Percentiles rank a stretch among this genome's conserved stretches.
Conservation (phyloP, 2,888 invertebrate genomes). For the Hirudinaria manillensis region DNA sequence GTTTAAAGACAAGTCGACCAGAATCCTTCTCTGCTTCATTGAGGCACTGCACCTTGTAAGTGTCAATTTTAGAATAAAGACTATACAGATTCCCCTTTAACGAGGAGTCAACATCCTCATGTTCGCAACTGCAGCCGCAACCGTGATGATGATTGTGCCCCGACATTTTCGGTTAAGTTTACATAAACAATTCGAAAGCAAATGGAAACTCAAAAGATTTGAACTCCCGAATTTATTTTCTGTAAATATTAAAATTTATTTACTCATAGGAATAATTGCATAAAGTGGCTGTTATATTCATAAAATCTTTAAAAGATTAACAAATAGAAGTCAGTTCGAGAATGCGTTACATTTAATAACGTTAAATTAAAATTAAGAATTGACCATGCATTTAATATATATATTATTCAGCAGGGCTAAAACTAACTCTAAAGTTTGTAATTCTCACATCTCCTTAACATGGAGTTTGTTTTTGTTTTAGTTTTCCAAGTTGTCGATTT, state of each 20-base stretch:
- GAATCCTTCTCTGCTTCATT: constrained; percentile 82
- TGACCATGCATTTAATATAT: too few species aligned
- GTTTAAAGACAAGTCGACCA: constrained; percentile 81
- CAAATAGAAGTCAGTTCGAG: not conserved
- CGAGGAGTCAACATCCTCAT: constrained; percentile 46
- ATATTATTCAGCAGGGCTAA: not conserved
- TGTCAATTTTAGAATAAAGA: constrained; percentile 81
- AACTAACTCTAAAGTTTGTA: not conserved
- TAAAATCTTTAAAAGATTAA: constrained; percentile 1
- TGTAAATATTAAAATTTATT: too few species aligned
- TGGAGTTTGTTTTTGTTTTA: constrained; percentile 31
- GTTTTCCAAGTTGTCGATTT: constrained; percentile 15
- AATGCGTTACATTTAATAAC: constrained; percentile 1
- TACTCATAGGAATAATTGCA: not conserved
- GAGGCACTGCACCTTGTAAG: constrained; percentile 76
- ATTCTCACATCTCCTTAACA: constrained; percentile 12
- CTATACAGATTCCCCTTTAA: constrained; percentile 66
- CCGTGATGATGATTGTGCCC: constrained; percentile 34
- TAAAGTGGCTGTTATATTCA: not conserved
- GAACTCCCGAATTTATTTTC: not conserved
- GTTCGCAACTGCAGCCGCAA: constrained; percentile 40
- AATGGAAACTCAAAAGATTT: not conserved
- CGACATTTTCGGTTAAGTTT: constrained; percentile 19
- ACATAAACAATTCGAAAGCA: not conserved
- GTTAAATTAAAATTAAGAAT: constrained; percentile 1